phyloP scores from a whole-genome alignment of 2,113 vertebrate genomes.

The Microcebus murinus region DNA sequence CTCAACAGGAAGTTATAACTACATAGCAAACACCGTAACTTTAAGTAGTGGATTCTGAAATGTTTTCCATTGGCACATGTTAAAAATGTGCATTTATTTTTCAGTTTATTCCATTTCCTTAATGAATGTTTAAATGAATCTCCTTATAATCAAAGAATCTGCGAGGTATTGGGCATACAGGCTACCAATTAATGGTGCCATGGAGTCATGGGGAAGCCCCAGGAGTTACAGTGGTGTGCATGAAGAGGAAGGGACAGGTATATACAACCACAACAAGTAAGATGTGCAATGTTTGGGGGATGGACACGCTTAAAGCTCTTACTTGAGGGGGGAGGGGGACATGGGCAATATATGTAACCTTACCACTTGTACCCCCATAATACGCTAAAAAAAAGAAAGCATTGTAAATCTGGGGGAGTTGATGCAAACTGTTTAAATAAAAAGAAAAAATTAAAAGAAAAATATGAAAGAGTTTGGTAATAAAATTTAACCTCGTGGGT shows the following conservation, averaged over 20 bases:
- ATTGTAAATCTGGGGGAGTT: no score
- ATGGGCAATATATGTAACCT: no score
- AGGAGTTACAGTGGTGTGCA: rapidly evolving
- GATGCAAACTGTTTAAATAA: background rate
- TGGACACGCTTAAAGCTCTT: no score
- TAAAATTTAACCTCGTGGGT: background rate
- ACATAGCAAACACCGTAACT: no score
- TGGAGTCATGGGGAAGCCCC: rapidly evolving
- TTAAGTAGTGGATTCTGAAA: background rate
- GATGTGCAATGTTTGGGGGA: no score
- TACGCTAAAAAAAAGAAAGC: no score
- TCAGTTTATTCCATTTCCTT: background rate
- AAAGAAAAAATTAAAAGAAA: background rate
- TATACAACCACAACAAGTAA: no score
- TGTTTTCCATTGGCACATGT: background rate
- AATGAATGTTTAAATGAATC: background rate
- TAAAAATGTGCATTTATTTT: background rate
- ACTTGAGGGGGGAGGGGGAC: no score
- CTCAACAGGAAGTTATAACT: background rate
- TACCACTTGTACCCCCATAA: no score
- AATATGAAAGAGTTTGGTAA: background rate
- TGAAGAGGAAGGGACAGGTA: background rate
- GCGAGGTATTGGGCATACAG: rapidly evolving
- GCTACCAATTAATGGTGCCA: background rate
- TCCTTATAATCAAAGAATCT: background rate